Evolutionary conservation across 2,113 vertebrate species (phyloP).

Genomic region (Hucho hucho): DNA sequence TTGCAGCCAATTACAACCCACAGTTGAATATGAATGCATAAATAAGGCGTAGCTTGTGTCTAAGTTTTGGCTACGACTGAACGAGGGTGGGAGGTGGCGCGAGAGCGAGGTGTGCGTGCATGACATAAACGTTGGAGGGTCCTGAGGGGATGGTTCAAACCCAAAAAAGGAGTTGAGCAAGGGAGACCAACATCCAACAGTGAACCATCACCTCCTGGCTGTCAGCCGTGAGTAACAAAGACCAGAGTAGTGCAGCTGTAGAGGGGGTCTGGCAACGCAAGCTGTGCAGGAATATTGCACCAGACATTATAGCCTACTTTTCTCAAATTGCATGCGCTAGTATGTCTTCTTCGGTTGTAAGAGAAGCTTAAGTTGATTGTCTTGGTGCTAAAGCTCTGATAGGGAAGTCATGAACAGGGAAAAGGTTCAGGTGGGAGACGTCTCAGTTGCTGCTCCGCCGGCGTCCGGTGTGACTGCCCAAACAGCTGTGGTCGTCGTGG

Average conservation of each 20-base stretch:
- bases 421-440: constrained; percentile 73
- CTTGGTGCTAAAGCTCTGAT: constrained; percentile 36
- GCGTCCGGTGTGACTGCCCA: constrained; percentile 59
- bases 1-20: constrained; percentile 88
- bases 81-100: constrained; percentile 28
- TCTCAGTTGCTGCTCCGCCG: constrained; percentile 68
- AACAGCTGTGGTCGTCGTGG: constrained; percentile 63
- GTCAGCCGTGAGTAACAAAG: constrained; percentile 46
- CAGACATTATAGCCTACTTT: not conserved
- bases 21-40: constrained; percentile 82
- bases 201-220: constrained; percentile 53
- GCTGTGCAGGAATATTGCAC: not conserved
- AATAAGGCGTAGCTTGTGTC: constrained; percentile 68
- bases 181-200: constrained; percentile 58
- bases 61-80: constrained; percentile 22
- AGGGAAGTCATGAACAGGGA: constrained; percentile 79
- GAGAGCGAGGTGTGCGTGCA: constrained; percentile 36
- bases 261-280: not conserved
- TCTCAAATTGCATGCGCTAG: constrained; percentile 4
- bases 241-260: constrained; percentile 19
- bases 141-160: constrained; percentile 66
- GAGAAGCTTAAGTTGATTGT: not conserved
- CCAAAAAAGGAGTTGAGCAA: constrained; percentile 65
- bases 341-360: constrained; percentile 32
- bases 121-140: constrained; percentile 59